These are phyloP conservation scores for Poecilia picta DNA, from an alignment of 2,797 vertebrate genomes.

Conservation along the genomic window DNA sequence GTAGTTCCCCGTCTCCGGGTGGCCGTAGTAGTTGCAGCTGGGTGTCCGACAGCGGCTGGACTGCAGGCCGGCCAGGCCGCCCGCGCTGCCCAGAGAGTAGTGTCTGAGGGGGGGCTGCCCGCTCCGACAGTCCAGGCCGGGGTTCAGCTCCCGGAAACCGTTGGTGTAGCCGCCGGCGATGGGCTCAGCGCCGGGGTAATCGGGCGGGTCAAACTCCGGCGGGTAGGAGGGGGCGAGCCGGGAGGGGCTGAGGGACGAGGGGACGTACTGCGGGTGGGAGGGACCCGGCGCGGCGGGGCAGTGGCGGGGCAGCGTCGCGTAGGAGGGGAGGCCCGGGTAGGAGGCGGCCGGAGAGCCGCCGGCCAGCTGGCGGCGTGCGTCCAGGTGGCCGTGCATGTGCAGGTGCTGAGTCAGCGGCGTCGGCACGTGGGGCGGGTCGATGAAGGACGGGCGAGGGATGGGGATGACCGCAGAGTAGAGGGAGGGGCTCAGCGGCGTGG, in stretches of 20 bases:
- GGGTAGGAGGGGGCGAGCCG: conserved; percentile 74
- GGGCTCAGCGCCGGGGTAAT: conserved; percentile 68
- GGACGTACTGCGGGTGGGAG: conserved; percentile 71
- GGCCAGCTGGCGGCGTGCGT: conserved; percentile 79
- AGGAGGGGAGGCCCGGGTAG: conserved; percentile 78
- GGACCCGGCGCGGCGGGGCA: conserved; percentile 71
- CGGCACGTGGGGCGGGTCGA: conserved; percentile 62
- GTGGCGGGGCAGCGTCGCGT: conserved; percentile 86
- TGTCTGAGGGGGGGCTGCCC: conserved; percentile 70
- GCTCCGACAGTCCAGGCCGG: conserved; percentile 71
- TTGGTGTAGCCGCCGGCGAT: conserved; percentile 69
- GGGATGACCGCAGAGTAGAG: conserved; percentile 87
- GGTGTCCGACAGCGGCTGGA: conserved; percentile 92
- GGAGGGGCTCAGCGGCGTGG: conserved; percentile 74
- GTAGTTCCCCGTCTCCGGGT: conserved; percentile 94
- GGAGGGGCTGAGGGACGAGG: conserved; percentile 75
- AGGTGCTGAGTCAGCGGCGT: conserved; percentile 70
- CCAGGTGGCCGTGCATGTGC: conserved; percentile 76
- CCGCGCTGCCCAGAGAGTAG: conserved; percentile 73
- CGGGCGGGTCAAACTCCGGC: conserved; percentile 73
- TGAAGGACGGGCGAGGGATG: conserved; percentile 85
- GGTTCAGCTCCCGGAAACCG: conserved; percentile 84
- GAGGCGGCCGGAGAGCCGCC: conserved; percentile 74
- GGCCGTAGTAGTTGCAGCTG: conserved; percentile 93
- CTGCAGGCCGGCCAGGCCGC: conserved; percentile 75